Evolutionary conservation across 2,797 vertebrate species (phyloP), one percentile per base, ranked within the genome.

Genomic region (Orientallactaga sibirica): DNA sequence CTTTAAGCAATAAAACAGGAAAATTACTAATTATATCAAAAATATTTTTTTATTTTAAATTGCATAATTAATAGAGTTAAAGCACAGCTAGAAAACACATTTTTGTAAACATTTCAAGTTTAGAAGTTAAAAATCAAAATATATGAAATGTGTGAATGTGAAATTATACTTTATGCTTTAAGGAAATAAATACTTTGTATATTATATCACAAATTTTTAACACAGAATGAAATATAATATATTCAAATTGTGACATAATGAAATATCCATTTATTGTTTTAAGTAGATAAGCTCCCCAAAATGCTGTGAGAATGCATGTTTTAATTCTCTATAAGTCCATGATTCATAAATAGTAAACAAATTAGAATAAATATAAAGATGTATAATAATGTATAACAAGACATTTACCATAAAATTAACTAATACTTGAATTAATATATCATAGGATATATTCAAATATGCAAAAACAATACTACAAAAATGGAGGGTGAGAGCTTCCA

Each of bases 61-160:
- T 58, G 55, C 12, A 58, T 58, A 61, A 22, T 22, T 43, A n/a
- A 64, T 16, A 71, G 4, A 58, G 8, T 85, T 75, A 19, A 48
- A 84, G 71, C n/a, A 58, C 80, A 76, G 37, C 19, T 27, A 76
- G 93, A 91, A 52, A 0, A 7, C 22, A 62, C 12, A 22, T 43
- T 66, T 67, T 73, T 29, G 4, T 41, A 22, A 91, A 64, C 37
- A 70, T 2, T 2, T 64, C 14, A 70, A 70, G 0, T n/a, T 81
- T 68, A 88, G 90, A 61, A 83, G 58, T 90, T n/a, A 25, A 81
- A 86, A 82, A 78, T 5, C 16, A 86, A 86, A 74, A 33, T 84
- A 67, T 67, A 11, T 19, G 48, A 77, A 86, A 86, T 62, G 9
- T 62, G 15, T 1, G 27, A 85, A 84, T 66, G 3, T 82, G 67